These are phyloP conservation scores for Bombus consobrinus DNA, from an alignment of 1,140 invertebrate species.

Conservation along the genomic window DNA sequence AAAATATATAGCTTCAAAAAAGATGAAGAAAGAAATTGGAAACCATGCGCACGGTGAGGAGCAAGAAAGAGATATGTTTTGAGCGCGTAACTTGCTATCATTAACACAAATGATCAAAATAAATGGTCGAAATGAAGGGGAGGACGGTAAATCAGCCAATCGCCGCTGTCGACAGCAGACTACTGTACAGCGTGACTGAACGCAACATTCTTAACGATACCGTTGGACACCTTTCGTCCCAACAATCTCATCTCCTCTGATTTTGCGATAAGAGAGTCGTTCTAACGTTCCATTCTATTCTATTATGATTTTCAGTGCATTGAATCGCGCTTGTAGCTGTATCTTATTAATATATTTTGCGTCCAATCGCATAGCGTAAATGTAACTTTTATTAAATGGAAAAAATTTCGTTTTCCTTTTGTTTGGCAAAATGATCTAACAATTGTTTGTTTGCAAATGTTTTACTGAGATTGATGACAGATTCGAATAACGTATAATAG, in stretches of 20 bases:
- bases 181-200: constrained; percentile 41
- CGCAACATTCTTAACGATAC: constrained; percentile 49
- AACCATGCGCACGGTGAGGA: not conserved
- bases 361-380: not conserved
- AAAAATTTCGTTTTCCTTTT: not conserved
- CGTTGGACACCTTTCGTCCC: constrained; percentile 29
- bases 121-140: not conserved
- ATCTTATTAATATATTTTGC: not conserved
- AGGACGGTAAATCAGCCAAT: not conserved
- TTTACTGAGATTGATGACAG: not conserved
- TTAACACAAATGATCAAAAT: not conserved
- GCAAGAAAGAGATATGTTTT: not conserved
- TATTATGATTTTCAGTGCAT: not conserved
- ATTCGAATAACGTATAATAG: not conserved
- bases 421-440: not conserved
- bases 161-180: constrained; percentile 18
- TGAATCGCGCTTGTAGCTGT: not conserved
- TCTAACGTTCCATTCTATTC: constrained; percentile 12
- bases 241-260: constrained; percentile 25
- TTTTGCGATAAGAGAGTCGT: constrained; percentile 56
- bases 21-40: not conserved
- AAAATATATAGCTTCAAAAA: too few species aligned
- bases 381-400: not conserved
- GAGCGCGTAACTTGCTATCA: not conserved
- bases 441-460: not conserved